These are phyloP conservation scores for Beroe ovata DNA, from an alignment of 37 sponge, comb jelly and placozoan genomes.

Conservation along the genomic window DNA sequence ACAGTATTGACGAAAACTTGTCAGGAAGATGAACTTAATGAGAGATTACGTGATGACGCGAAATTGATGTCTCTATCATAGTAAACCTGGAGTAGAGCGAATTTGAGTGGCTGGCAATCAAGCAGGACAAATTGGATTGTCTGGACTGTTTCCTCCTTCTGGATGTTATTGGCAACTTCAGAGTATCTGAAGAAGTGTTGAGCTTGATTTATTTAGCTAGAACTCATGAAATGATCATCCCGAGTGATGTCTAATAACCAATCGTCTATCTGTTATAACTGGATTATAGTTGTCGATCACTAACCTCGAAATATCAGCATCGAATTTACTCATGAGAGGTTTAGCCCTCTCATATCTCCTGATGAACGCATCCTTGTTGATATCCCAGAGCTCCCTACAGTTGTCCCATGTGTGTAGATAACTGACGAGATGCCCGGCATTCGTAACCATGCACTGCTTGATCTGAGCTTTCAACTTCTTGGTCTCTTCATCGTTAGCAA, in stretches of 20 bases:
- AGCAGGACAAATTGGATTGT: conserved; percentile 92
- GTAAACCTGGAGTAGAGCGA: conserved; percentile 73
- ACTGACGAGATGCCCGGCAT: conserved; percentile 69
- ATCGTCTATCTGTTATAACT: too few species aligned
- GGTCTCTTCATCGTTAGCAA: conserved; percentile 90
- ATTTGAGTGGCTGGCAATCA: conserved; percentile 95
- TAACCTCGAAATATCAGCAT: conserved; percentile 77
- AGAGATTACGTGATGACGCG: too few species aligned
- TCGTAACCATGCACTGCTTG: conserved; percentile 74
- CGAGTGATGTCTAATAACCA: too few species aligned
- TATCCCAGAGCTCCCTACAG: conserved; percentile 74
- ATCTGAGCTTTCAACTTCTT: conserved; percentile 78
- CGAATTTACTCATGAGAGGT: conserved; percentile 85
- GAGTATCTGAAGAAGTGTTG: conserved; percentile 73
- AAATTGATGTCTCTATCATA: too few species aligned
- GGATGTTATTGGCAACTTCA: conserved; percentile 87
- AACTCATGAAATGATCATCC: too few species aligned
- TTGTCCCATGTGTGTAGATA: conserved; percentile 67
- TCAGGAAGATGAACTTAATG: too few species aligned
- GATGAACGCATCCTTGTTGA: conserved; percentile 91
- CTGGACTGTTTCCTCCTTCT: conserved; percentile 89
- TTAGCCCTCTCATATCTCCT: conserved; percentile 83
- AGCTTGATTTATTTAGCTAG: too few species aligned
- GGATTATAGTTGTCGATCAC: not conserved
- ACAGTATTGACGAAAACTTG: too few species aligned